These are phyloP conservation scores for Drosophila putrida DNA, from an alignment of 2,888 invertebrate species.

Conservation along the genomic window DNA sequence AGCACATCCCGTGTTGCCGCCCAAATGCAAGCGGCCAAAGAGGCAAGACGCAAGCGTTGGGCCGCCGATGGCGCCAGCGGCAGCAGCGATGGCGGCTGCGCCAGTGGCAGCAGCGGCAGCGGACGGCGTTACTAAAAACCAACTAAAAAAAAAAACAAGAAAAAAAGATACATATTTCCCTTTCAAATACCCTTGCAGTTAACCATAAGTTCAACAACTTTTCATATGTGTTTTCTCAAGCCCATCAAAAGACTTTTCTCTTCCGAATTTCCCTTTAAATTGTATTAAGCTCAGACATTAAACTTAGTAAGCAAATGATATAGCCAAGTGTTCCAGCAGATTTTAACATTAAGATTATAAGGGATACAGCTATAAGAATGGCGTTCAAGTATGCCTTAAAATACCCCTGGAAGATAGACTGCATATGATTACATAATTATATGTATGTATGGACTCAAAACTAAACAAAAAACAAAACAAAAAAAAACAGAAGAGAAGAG, in stretches of 20 bases:
- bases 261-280: too few relatives aligned
- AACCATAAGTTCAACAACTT: too few relatives aligned
- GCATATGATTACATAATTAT: background rate
- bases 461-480: too few relatives aligned
- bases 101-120: conserved; percentile 71
- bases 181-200: conserved; percentile 20
- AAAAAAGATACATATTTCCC: background rate
- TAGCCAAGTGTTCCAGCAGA: background rate
- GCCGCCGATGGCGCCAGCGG: conserved; percentile 82
- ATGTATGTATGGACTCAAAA: too few relatives aligned
- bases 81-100: conserved; percentile 73
- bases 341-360: background rate
- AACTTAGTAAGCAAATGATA: background rate
- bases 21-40: conserved; percentile 83
- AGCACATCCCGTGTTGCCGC: conserved; percentile 81
- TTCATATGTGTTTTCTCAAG: too few relatives aligned
- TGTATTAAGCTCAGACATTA: background rate
- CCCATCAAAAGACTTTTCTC: too few relatives aligned
- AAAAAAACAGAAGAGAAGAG: too few relatives aligned
- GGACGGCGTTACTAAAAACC: conserved; percentile 66
- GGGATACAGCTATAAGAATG: background rate
- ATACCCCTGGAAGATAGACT: background rate
- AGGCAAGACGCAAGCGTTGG: conserved; percentile 81
- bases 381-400: conserved; percentile 11
- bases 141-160: background rate